phyloP scores from a whole-genome alignment of 1,140 invertebrate species.

The Yoshiicerus persimilis region DNA sequence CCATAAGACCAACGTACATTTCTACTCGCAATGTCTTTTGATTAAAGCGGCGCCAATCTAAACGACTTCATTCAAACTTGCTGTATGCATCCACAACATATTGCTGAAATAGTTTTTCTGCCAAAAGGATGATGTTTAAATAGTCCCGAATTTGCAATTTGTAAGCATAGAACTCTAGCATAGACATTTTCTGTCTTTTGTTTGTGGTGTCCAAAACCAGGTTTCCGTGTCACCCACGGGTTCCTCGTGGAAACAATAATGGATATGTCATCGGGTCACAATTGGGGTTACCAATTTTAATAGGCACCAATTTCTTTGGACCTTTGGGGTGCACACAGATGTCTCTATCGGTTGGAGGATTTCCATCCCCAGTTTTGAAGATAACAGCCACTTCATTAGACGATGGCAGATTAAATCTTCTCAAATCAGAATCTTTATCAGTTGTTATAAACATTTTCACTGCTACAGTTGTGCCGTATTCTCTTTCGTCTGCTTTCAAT shows the following conservation, averaged over 20 bases:
- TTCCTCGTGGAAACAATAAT: slow-evolving; percentile 55
- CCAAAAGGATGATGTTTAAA: neutral
- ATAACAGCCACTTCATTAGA: no score
- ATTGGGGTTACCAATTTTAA: no score
- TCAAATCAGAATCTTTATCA: no score
- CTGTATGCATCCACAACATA: neutral
- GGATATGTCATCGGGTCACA: slow-evolving; percentile 57
- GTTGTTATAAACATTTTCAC: no score
- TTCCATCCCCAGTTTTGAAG: no score
- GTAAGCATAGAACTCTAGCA: neutral
- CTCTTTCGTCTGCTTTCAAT: no score
- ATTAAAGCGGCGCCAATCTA: slow-evolving; percentile 43
- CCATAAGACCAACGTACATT: slow-evolving; percentile 15
- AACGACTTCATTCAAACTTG: neutral
- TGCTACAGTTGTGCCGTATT: no score
- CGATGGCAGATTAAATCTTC: no score
- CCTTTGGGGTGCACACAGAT: no score
- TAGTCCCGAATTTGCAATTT: neutral
- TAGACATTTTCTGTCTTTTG: neutral
- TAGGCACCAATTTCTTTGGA: no score
- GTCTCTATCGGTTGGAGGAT: no score
- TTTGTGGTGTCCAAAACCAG: neutral
- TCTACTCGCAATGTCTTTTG: slow-evolving; percentile 25
- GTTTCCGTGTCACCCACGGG: slow-evolving; percentile 51
- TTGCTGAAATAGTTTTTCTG: neutral